A percentile compares a stretch with the other conserved stretches of the same genome.
phyloP scores from a whole-genome alignment of 2,888 invertebrate genomes.

The Eristalis intricaria region DNA sequence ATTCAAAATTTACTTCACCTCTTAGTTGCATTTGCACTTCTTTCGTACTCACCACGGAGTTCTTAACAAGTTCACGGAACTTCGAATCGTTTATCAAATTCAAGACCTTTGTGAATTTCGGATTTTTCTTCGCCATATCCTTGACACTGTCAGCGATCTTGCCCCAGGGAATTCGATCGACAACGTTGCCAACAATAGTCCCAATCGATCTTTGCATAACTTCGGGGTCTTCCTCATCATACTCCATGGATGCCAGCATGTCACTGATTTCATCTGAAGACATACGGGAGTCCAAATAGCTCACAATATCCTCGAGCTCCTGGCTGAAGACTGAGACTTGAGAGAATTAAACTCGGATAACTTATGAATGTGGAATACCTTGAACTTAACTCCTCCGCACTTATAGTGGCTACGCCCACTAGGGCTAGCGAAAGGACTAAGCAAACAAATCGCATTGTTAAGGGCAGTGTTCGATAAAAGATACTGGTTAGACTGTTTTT shows the following conservation, averaged over 20 bases:
- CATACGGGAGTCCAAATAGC: not conserved
- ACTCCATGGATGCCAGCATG: not conserved
- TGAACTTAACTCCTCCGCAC: not conserved
- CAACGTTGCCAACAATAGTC: slow-evolving; percentile 4
- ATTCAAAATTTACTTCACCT: not conserved
- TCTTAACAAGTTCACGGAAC: slow-evolving; percentile 51
- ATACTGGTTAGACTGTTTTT: not conserved
- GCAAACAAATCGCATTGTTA: not conserved
- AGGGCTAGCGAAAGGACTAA: not conserved
- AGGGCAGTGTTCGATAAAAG: not conserved
- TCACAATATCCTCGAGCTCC: not conserved
- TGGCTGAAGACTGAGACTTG: not conserved
- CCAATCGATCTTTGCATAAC: not conserved
- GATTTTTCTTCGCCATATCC: slow-evolving; percentile 33
- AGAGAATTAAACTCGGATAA: not conserved
- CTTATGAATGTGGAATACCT: not conserved
- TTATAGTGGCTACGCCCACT: not conserved
- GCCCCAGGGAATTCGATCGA: not conserved
- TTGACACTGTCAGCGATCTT: not conserved
- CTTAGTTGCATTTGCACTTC: not conserved
- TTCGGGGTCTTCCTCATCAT: not conserved
- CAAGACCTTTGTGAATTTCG: slow-evolving; percentile 50
- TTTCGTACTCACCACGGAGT: slow-evolving; percentile 40
- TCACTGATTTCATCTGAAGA: not conserved
- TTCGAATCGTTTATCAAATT: slow-evolving; percentile 50